These are phyloP conservation scores for Heterodera carotae DNA, from an alignment of 1,140 invertebrate species.

Conservation along the genomic window DNA sequence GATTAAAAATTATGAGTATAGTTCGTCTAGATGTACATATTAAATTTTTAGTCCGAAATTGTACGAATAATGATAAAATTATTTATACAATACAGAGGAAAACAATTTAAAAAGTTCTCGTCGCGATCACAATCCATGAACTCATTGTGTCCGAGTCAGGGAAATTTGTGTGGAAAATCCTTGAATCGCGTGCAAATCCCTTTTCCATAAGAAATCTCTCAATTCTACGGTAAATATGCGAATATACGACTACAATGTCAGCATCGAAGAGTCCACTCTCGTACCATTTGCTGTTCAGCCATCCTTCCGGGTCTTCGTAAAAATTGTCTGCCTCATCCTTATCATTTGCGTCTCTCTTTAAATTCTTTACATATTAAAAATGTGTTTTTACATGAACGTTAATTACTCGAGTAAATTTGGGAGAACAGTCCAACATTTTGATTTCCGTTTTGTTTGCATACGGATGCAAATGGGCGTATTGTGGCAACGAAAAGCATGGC, in stretches of 20 bases:
- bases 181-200: constrained; percentile 18
- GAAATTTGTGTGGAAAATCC: constrained; percentile 35
- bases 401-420: not conserved
- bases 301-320: constrained; percentile 33
- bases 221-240: constrained; percentile 33
- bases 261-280: not conserved
- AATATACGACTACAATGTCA: constrained; percentile 38
- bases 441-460: constrained; percentile 24
- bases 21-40: too few species aligned
- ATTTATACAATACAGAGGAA: not conserved
- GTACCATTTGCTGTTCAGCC: constrained; percentile 36
- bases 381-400: too few species aligned
- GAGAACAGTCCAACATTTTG: constrained; percentile 41
- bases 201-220: constrained; percentile 35
- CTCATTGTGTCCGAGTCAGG: constrained; percentile 26
- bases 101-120: not conserved
- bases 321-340: constrained; percentile 38
- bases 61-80: not conserved
- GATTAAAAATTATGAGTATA: too few species aligned
- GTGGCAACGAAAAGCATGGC: constrained; percentile 46
- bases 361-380: not conserved
- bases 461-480: constrained; percentile 41
- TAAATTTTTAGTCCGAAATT: too few species aligned
- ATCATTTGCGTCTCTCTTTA: not conserved
- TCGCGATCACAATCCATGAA: constrained; percentile 29